phyloP scores from a whole-genome alignment of 2,113 vertebrate species.

The Hirundichthys speculiger region DNA sequence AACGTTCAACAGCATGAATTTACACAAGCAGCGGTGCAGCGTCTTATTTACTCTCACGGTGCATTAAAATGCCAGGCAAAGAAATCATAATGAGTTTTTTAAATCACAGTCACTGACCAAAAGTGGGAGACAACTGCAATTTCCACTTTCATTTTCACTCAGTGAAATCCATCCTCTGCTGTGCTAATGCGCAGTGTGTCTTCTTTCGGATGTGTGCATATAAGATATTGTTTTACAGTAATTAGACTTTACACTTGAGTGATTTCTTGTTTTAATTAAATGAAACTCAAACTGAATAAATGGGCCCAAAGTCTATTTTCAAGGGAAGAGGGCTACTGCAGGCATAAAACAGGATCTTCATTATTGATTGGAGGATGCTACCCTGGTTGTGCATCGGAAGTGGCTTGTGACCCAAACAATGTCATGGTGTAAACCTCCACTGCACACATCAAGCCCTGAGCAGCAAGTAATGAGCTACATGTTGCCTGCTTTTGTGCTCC shows the following conservation, averaged over 20 bases:
- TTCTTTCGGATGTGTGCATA: conserved; percentile 18
- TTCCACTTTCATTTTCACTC: conserved; percentile 63
- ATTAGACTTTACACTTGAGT: conserved; percentile 59
- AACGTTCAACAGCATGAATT: conserved; percentile 46
- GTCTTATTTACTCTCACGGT: conserved; percentile 64
- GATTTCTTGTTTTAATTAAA: conserved; percentile 63
- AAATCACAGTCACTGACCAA: conserved; percentile 59
- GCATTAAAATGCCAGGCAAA: conserved; percentile 73
- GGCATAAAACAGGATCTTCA: conserved; percentile 39
- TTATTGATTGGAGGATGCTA: conserved; percentile 58
- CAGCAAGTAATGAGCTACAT: conserved; percentile 45
- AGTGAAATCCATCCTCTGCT: conserved; percentile 52
- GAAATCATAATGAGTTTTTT: conserved; percentile 76
- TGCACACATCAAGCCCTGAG: conserved; percentile 24
- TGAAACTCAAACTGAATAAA: conserved; percentile 44
- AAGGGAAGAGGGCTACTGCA: conserved; percentile 17
- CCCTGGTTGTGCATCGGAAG: conserved; percentile 50
- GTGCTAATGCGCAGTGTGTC: conserved; percentile 24
- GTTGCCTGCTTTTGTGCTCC: conserved; percentile 13
- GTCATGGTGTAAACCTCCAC: conserved; percentile 44
- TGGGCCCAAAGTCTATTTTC: conserved; percentile 46
- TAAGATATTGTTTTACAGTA: conserved; percentile 70
- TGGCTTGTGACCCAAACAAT: conserved; percentile 61
- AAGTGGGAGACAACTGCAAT: conserved; percentile 56
- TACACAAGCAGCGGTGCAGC: conserved; percentile 54